Percentiles rank a stretch among this genome's conserved stretches.
phyloP scores from a whole-genome alignment of 1,140 invertebrate species.

The Coenobita brevimanus region DNA sequence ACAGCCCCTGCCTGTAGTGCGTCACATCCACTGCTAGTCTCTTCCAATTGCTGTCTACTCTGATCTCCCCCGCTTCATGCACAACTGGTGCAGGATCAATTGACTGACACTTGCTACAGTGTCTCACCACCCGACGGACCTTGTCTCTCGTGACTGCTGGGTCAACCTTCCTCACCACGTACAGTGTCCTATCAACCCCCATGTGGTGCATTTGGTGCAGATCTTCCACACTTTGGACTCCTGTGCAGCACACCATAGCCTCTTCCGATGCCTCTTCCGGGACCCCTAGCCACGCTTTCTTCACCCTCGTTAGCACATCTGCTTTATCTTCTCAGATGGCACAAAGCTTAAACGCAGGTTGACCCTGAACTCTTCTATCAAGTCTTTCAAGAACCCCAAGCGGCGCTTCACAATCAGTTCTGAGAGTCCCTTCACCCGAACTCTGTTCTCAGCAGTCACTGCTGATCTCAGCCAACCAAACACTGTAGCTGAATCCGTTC shows the following conservation, averaged over 20 bases:
- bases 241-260: background rate
- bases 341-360: no score
- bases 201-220: conserved; percentile 4
- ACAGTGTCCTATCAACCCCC: conserved; percentile 28
- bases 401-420: background rate
- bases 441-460: no score
- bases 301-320: background rate
- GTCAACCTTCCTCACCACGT: background rate
- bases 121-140: conserved; percentile 15
- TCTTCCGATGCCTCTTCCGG: no score
- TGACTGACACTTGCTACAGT: conserved; percentile 10
- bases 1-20: background rate
- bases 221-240: conserved; percentile 12
- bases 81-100: background rate
- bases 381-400: background rate
- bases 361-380: background rate
- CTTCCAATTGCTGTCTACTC: background rate
- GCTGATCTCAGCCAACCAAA: background rate
- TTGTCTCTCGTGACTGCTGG: background rate
- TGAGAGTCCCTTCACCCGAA: background rate
- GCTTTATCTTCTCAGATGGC: no score
- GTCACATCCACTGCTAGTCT: conserved; percentile 14
- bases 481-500: background rate
- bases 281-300: background rate
- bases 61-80: background rate